These are phyloP conservation scores for Napeogenes sylphis DNA, from an alignment of 2,888 invertebrate genomes.

Conservation along the genomic window DNA sequence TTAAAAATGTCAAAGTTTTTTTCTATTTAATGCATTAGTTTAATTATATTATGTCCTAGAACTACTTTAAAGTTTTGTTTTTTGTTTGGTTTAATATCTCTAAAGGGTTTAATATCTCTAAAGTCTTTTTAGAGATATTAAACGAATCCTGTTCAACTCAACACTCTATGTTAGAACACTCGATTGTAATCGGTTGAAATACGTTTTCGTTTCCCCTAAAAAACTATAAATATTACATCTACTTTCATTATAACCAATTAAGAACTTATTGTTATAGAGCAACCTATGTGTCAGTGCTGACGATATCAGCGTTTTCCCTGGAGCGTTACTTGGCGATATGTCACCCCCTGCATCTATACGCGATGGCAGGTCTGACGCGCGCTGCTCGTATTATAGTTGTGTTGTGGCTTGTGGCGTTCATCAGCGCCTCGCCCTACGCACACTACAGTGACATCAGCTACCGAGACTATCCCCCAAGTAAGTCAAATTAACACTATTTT, in stretches of 20 bases:
- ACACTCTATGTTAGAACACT: too few relatives aligned
- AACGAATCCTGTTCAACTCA: too few relatives aligned
- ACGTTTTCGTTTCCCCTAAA: too few relatives aligned
- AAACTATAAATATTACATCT: neutral
- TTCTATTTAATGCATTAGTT: too few relatives aligned
- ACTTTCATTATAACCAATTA: neutral
- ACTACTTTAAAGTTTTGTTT: too few relatives aligned
- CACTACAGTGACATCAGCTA: slow-evolving; percentile 85
- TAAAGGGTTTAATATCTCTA: too few relatives aligned
- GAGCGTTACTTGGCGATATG: slow-evolving; percentile 92
- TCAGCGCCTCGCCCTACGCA: slow-evolving; percentile 87
- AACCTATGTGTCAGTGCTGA: slow-evolving; percentile 92
- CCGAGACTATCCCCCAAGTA: slow-evolving; percentile 84
- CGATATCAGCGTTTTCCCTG: slow-evolving; percentile 93
- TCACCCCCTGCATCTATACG: slow-evolving; percentile 89
- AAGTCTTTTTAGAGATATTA: too few relatives aligned
- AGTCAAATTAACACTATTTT: slow-evolving; percentile 33
- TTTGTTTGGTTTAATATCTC: too few relatives aligned
- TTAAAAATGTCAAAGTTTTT: too few relatives aligned
- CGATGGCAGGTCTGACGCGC: slow-evolving; percentile 86
- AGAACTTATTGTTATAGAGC: slow-evolving; percentile 77
- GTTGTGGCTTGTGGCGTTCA: slow-evolving; percentile 86
- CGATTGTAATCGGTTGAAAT: too few relatives aligned
- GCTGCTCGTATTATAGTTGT: slow-evolving; percentile 87
- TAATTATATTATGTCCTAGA: too few relatives aligned